Evolutionary conservation across 2,888 invertebrate genomes (phyloP).

Genomic region (Apodemia zela): DNA sequence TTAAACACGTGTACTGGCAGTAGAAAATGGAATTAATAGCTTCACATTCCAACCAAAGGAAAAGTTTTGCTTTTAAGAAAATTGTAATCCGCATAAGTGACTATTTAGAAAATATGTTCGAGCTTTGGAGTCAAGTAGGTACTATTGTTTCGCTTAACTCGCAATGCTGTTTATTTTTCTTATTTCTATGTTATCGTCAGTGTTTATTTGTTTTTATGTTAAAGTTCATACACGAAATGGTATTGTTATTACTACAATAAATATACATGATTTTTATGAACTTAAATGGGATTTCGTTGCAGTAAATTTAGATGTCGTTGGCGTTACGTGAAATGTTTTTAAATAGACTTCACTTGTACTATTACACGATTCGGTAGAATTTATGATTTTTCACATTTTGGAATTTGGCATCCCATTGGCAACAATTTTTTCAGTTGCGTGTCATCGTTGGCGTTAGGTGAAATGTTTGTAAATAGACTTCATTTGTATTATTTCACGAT

Average conservation of each 20-base stretch:
- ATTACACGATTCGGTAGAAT: too few relatives aligned
- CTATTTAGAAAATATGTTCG: constrained; percentile 34
- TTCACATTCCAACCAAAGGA: constrained; percentile 13
- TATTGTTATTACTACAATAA: neutral
- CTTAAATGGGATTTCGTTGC: too few relatives aligned
- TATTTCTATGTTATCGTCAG: neutral
- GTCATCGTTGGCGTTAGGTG: too few relatives aligned
- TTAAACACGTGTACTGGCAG: neutral
- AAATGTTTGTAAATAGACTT: too few relatives aligned
- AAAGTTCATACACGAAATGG: neutral
- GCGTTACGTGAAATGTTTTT: too few relatives aligned
- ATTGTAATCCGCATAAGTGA: constrained; percentile 65
- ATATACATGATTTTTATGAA: too few relatives aligned
- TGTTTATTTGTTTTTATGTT: neutral
- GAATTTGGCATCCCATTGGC: too few relatives aligned
- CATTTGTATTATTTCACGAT: too few relatives aligned
- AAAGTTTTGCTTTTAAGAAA: constrained; percentile 51
- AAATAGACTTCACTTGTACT: too few relatives aligned
- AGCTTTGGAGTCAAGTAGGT: constrained; percentile 20
- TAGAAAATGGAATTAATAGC: constrained; percentile 15
- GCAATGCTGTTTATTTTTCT: neutral
- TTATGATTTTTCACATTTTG: too few relatives aligned
- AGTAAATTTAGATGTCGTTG: too few relatives aligned
- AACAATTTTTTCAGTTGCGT: too few relatives aligned
- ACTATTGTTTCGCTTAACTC: constrained; percentile 17